Evolutionary conservation across 2,888 invertebrate genomes (phyloP), one percentile per base, ranked within the genome.

Genomic region (Cybosia mesomella): DNA sequence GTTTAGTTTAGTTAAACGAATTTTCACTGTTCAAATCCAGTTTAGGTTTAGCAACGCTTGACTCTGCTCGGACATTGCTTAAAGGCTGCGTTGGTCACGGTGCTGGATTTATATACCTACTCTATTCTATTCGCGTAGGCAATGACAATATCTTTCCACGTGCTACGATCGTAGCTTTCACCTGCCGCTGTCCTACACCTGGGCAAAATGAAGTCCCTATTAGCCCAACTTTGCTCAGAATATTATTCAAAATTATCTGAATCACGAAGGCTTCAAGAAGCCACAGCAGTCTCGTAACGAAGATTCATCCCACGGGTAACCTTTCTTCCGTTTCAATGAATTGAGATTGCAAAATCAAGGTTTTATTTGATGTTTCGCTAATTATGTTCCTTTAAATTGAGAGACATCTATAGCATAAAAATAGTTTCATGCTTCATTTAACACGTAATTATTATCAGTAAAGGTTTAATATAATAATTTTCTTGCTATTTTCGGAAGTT

Each of bases 261-360:
- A 49, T 49, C n/a, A 49, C 8, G 49, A 49, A 2, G 49, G 49
- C 49, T 49, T 49, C 49, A 49, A 49, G 49, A 49, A 49, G 49
- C 9, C 49, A 49, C 49, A 7, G 49, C 57, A 43, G 43, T 64
- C 21, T 64, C 28, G 63, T 53, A 32, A 53, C 24, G 34, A 66
- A 39, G 54, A 66, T 32, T 54, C 39, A 60, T 65, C 69, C 58
- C 69, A 39, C 53, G 49, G 58, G 69, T 58, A 21, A 49, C 53
- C 28, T 62, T 57, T 58, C 53, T 34, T 65, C 60, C 65, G 57
- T 61, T 58, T 58, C 57, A 58, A 22, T 68, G 65, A 61, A 61
- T 64, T 64, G 39, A 43, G 57, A 65, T 65, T 61, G 61, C 58
- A 61, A 68, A 65, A 24, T 49, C 15, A 43, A 21, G 39, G 58